Conservation (phyloP, 2,888 invertebrate species). For the Eilema depressum region DNA sequence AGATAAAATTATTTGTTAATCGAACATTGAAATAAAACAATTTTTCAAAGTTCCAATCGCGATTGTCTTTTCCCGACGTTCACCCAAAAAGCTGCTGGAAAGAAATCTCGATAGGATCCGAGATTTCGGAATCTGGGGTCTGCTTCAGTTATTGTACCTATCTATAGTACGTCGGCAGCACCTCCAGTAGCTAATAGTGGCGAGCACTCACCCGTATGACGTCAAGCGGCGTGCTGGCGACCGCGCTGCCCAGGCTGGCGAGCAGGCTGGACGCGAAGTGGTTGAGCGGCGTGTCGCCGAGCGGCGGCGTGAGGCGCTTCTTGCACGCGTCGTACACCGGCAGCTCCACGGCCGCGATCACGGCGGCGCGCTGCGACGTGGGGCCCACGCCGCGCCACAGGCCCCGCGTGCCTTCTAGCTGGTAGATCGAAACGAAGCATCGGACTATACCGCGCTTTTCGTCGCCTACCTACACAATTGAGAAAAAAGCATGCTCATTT, state of each 20-base stretch:
- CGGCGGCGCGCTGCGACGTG: slow-evolving; percentile 96
- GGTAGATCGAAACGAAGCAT: slow-evolving; percentile 94
- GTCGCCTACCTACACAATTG: slow-evolving; percentile 79
- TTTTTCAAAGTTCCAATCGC: too few species aligned
- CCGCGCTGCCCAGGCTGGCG: slow-evolving; percentile 96
- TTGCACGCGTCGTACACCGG: slow-evolving; percentile 97
- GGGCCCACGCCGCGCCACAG: slow-evolving; percentile 97
- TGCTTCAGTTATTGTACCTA: too few species aligned
- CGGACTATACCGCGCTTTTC: slow-evolving; percentile 89
- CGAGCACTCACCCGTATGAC: slow-evolving; percentile 92
- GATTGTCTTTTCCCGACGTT: too few species aligned
- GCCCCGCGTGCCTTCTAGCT: slow-evolving; percentile 93
- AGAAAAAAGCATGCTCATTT: too few species aligned
- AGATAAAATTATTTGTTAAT: too few species aligned
- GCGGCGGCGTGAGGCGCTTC: slow-evolving; percentile 88
- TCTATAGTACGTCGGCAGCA: too few species aligned
- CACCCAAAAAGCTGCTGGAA: too few species aligned
- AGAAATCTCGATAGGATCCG: too few species aligned
- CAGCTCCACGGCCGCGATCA: slow-evolving; percentile 97
- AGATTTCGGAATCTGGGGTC: too few species aligned
- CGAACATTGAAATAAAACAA: too few species aligned
- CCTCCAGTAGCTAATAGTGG: too few species aligned
- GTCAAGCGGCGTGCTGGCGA: slow-evolving; percentile 97
- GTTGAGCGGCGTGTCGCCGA: slow-evolving; percentile 94
- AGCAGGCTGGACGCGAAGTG: slow-evolving; percentile 96